Base-by-base conservation (phyloP, 2,797 vertebrate species). In the Apogon hyalosoma region DNA sequence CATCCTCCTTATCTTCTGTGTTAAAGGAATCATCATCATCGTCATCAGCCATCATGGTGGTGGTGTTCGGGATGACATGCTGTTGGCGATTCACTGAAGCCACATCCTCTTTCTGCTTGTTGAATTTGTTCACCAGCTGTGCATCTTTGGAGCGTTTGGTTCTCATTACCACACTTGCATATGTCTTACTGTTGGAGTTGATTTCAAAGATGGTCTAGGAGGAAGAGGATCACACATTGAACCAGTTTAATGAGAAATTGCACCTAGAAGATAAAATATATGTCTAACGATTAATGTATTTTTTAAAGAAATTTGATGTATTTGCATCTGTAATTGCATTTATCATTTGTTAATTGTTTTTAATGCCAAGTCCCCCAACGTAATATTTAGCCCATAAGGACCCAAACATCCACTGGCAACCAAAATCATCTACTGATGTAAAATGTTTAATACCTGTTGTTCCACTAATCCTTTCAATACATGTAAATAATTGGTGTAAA, bases 181-280 rank as follows among this genome's bases (percentile, higher is more conserved):
- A 21, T 0, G 95, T 96, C 68, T 96, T 96, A 66, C 90, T 95
- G 0, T 82, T 96, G 13, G 97, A 93, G 0, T 96, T 98, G 89
- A 99, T 97, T 91, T 99, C 98, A 13, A 99, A 99, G 80, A 99
- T 98, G 0, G 98, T 99, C 97, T 99, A 69, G 0, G 16, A 33
- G 19, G 61, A 5, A 15, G 11, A 53, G 28, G 7, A 36, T 24
- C 0, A 39, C 11, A 28, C 3, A 6, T 11, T 9, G 47, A 28
- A 3, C 59, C 0, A 47, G 3, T 7, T 66, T 14, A 38, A 8
- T 9, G 24, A 28, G 24, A 28, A 28, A 4, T 28, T 28, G 6
- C 6, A 4, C 5, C 24, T 28, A 28, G 24, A 28, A 28, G 19
- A 21, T 21, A 28, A 28, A 28, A 28, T 5, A 28, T 28, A 28